Conservation (phyloP, 2,888 invertebrate species). For the Cenopis cana region DNA sequence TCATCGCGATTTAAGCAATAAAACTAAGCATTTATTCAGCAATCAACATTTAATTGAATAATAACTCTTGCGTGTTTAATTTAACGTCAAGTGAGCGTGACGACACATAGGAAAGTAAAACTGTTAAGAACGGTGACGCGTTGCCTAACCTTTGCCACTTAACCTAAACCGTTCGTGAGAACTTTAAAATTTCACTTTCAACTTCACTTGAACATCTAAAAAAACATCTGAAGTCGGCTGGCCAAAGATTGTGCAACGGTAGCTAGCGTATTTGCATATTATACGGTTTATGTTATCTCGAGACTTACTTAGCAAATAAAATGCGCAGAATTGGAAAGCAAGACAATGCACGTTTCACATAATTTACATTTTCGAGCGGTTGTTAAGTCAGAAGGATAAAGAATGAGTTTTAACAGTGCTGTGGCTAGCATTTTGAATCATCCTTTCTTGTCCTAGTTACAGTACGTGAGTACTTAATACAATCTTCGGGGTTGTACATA, state of each 20-base stretch:
- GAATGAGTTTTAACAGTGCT: background rate
- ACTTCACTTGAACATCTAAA: constrained; percentile 53
- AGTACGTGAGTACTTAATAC: no score
- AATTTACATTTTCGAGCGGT: constrained; percentile 38
- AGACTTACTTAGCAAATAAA: constrained; percentile 51
- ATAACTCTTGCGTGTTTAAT: constrained; percentile 24
- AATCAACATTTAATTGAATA: constrained; percentile 33
- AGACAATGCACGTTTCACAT: constrained; percentile 48
- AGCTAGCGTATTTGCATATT: constrained; percentile 51
- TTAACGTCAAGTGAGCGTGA: constrained; percentile 6
- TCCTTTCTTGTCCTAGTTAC: background rate
- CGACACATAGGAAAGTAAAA: constrained; percentile 47
- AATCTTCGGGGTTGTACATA: no score
- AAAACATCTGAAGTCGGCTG: constrained; percentile 47
- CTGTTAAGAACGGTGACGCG: constrained; percentile 34
- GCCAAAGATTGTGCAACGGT: constrained; percentile 43
- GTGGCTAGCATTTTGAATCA: background rate
- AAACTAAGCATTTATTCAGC: constrained; percentile 24
- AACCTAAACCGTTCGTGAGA: constrained; percentile 45
- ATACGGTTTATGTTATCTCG: constrained; percentile 49
- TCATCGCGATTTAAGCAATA: constrained; percentile 6
- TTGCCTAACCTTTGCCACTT: constrained; percentile 46
- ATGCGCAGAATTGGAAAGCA: constrained; percentile 50
- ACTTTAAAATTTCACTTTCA: constrained; percentile 54
- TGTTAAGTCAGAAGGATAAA: constrained; percentile 19